phyloP scores from a whole-genome alignment of 2,113 vertebrate genomes.

The Podarcis cretensis region DNA sequence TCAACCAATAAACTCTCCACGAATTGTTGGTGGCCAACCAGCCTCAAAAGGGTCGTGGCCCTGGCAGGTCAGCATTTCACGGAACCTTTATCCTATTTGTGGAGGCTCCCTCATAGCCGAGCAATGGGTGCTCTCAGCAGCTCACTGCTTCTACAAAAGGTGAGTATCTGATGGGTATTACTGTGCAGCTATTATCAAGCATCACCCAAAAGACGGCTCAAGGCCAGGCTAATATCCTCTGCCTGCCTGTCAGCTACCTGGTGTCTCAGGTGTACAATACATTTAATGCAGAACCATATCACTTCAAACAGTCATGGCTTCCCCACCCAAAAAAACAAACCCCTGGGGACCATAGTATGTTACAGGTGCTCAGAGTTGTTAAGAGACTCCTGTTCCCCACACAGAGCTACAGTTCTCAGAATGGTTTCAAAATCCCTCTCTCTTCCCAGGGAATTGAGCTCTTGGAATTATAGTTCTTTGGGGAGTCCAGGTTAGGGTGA shows the following conservation, averaged over 20 bases:
- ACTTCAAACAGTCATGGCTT: no score
- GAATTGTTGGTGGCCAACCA: constrained; percentile 32
- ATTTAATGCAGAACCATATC: no score
- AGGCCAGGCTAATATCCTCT: not conserved
- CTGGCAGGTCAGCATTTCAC: constrained; percentile 33
- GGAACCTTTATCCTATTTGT: not conserved
- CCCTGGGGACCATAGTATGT: no score
- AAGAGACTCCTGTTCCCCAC: no score
- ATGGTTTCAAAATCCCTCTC: no score
- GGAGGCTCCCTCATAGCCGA: constrained; percentile 34
- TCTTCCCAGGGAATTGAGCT: no score
- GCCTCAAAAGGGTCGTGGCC: constrained; percentile 27
- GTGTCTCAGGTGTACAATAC: not conserved
- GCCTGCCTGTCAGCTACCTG: not conserved
- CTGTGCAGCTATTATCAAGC: no score
- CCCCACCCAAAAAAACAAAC: no score
- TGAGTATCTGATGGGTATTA: not conserved
- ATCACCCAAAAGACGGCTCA: not conserved
- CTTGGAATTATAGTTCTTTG: no score
- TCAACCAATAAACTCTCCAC: not conserved
- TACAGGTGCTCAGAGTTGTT: no score
- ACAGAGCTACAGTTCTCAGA: no score
- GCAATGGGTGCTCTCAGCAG: constrained; percentile 37
- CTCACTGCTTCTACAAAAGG: constrained; percentile 39
- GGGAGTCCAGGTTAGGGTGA: no score